phyloP scores from a whole-genome alignment of 1,140 invertebrate genomes.

The Pissodes strobi region DNA sequence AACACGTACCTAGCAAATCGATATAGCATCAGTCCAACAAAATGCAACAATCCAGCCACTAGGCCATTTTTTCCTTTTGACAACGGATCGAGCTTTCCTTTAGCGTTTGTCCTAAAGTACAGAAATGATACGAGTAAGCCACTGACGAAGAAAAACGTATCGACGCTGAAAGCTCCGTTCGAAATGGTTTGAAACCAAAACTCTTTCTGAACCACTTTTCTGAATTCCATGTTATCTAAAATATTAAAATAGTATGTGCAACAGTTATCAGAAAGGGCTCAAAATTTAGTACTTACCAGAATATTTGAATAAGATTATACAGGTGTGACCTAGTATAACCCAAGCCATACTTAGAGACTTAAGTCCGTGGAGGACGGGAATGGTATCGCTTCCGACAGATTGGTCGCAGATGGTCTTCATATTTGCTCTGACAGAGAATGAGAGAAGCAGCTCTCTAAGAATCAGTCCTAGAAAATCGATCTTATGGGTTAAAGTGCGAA shows the following conservation, averaged over 20 bases:
- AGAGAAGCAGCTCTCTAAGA: slow-evolving; percentile 68
- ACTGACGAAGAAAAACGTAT: slow-evolving; percentile 90
- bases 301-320: slow-evolving; percentile 82
- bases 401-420: slow-evolving; percentile 77
- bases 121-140: slow-evolving; percentile 80
- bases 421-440: slow-evolving; percentile 77
- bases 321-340: slow-evolving; percentile 91
- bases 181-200: slow-evolving; percentile 82
- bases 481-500: too few species aligned
- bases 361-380: slow-evolving; percentile 80
- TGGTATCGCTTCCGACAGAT: slow-evolving; percentile 77
- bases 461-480: slow-evolving; percentile 47
- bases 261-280: too few species aligned
- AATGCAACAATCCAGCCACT: slow-evolving; percentile 71
- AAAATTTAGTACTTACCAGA: slow-evolving; percentile 58
- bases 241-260: too few species aligned
- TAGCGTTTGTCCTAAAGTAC: slow-evolving; percentile 82
- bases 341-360: slow-evolving; percentile 87
- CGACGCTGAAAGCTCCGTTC: slow-evolving; percentile 88
- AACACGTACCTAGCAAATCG: slow-evolving; percentile 70
- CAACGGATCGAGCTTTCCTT: slow-evolving; percentile 75
- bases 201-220: slow-evolving; percentile 76
- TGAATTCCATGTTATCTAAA: slow-evolving; percentile 77
- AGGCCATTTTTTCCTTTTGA: slow-evolving; percentile 73
- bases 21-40: slow-evolving; percentile 77